Base-by-base conservation (phyloP, 2,797 vertebrate genomes). In the Chelidonichthys spinosus region DNA sequence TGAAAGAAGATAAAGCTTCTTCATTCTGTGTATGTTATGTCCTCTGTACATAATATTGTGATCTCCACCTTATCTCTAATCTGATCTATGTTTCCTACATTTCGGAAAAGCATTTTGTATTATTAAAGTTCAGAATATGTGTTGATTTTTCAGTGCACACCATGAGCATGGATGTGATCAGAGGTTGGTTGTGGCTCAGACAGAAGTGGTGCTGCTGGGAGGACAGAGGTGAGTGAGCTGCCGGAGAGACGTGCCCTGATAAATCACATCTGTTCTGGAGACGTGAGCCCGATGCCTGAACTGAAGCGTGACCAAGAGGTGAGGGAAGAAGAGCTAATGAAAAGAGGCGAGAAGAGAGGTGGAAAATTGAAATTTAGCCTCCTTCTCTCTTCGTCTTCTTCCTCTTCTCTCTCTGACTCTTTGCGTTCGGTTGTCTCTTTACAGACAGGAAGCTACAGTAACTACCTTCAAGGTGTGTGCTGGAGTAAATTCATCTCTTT, bases 261-360 rank as follows among this genome's bases (percentile, higher is more conserved):
- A 78, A 86, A 88, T 88, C 83, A 78, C 74, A 84, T 90, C 80
- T 85, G 83, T 83, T 86, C 79, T 76, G 80, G 74, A 87, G 81
- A 73, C 43, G 25, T 76, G 80, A 70, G 71, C 67, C 63, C 63
- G 87, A 88, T 56, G 76, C 65, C 72, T 67, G 81, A 84, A 81
- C 53, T 59, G 59, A 79, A 86, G 87, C 63, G 61, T 85, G 81
- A 89, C 81, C 35, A 32, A 84, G 69, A 58, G 72, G 59, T 50
- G 58, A 70, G 40, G 55, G 69, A 67, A 47, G 63, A 68, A 58
- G 59, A 66, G 61, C 75, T 71, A 76, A 89, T 85, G 76, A 83
- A 80, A 79, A 64, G 44, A 73, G 59, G 66, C 47, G 54, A 53
- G 71, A 81, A 64, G 72, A 78, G 76, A 69, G 74, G 72, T 13